Percentiles rank a stretch among this genome's conserved stretches.
Evolutionary conservation across 2,888 invertebrate genomes (phyloP).

Genomic region (Dichetophora obliterata): DNA sequence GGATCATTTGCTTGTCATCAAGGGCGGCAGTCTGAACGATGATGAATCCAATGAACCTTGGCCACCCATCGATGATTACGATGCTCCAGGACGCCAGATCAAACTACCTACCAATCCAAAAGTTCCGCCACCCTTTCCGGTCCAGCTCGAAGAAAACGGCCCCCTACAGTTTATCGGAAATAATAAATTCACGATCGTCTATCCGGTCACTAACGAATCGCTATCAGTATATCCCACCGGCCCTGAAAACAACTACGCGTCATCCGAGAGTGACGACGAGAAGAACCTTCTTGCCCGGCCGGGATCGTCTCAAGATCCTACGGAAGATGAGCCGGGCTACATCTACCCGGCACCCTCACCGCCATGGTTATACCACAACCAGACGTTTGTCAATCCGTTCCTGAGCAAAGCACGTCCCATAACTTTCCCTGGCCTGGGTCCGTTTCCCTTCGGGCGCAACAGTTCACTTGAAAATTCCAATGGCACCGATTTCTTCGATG

Average conservation of each 20-base stretch:
- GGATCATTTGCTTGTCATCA: constrained; percentile 86
- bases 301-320: constrained; percentile 69
- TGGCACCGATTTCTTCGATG: constrained; percentile 84
- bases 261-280: constrained; percentile 62
- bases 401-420: constrained; percentile 52
- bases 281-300: constrained; percentile 75
- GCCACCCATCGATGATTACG: constrained; percentile 87
- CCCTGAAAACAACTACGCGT: constrained; percentile 58
- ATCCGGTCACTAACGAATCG: constrained; percentile 76
- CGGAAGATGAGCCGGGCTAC: constrained; percentile 67
- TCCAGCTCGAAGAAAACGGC: constrained; percentile 87
- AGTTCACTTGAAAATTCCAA: constrained; percentile 70
- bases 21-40: constrained; percentile 79
- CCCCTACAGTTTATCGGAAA: constrained; percentile 89
- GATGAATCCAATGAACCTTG: constrained; percentile 73
- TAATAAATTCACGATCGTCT: constrained; percentile 75
- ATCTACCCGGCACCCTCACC: constrained; percentile 75
- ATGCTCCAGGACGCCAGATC: constrained; percentile 86
- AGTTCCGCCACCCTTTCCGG: constrained; percentile 93
- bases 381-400: constrained; percentile 58
- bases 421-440: constrained; percentile 60
- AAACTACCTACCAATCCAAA: constrained; percentile 85
- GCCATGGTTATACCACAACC: constrained; percentile 71
- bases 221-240: constrained; percentile 75
- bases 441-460: constrained; percentile 67